These are phyloP conservation scores for Neodon shergylaensis DNA, from an alignment of 2,113 vertebrate species.

Conservation along the genomic window DNA sequence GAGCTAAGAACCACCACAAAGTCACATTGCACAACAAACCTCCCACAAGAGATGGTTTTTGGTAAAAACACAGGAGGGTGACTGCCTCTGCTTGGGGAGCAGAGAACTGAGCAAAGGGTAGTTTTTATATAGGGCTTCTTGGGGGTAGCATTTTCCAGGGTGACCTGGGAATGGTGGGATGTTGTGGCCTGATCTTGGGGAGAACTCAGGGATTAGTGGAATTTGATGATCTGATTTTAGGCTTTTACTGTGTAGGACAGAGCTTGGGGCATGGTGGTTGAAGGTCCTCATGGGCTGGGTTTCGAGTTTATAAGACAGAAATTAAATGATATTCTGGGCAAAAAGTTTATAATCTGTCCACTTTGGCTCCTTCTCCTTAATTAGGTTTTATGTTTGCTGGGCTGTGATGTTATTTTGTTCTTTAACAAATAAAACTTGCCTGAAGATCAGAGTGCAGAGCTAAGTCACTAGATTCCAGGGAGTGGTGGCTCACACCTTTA, in stretches of 20 bases:
- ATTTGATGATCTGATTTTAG: neutral
- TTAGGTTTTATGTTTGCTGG: neutral
- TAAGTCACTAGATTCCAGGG: too few relatives aligned
- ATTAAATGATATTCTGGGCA: constrained; percentile 35
- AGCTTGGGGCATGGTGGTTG: neutral
- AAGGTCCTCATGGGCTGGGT: neutral
- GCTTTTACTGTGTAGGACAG: neutral
- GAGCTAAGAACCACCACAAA: neutral
- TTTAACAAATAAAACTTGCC: too few relatives aligned
- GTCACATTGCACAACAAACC: neutral
- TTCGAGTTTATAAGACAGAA: neutral
- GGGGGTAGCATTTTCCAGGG: neutral
- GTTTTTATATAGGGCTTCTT: neutral
- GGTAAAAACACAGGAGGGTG: neutral
- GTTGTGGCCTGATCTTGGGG: neutral
- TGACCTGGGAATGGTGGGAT: neutral
- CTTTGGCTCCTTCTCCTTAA: neutral
- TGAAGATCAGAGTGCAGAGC: too few relatives aligned
- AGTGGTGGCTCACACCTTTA: too few relatives aligned
- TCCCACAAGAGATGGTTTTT: neutral
- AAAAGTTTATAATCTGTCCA: constrained; percentile 23
- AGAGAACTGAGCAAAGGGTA: neutral
- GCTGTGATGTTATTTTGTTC: too few relatives aligned
- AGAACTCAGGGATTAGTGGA: neutral
- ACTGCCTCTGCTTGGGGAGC: neutral